Base-by-base conservation (phyloP, 2,797 vertebrate genomes). In the Chelonia mydas region DNA sequence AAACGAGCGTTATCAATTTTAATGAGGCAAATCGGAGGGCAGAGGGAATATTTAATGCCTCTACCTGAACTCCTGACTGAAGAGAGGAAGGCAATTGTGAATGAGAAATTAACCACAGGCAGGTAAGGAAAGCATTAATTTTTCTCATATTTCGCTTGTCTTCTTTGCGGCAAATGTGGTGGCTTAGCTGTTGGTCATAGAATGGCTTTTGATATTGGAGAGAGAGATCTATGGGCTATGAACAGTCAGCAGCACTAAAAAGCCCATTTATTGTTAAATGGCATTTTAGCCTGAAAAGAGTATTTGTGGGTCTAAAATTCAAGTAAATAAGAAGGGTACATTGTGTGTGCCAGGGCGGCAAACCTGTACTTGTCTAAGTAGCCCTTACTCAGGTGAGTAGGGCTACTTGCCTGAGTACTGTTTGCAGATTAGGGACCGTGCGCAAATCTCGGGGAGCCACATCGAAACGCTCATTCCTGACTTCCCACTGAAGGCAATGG, bases 1-100 rank as follows among this genome's bases (percentile, higher is more conserved):
- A 97, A 97, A 97, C 93, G 96, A 96, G 93, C 61, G 88, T 89
- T 98, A 96, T 98, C 97, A 97, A 94, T 98, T 97, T 97, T 97
- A 97, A 98, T 97, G 96, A 96, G 95, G 96, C 91, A 94, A 97
- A 96, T 87, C 87, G 83, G 95, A 94, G 96, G 95, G 93, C 95
- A 93, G 92, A 91, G 94, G 86, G 97, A 97, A 96, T 97, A 96
- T 96, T 97, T 96, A 92, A 97, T 96, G 95, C 91, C 94, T 50
- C 88, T 95, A 92, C 93, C 92, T 94, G 92, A 97, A 93, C 87
- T 91, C 91, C 68, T 0, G 1, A 93, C 82, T 51, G 54, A 61
- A 47, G 49, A 78, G 15, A 47, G 53, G 91, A 95, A 95, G 96
- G 90, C 74, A 93, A 86, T 68, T 57, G 87, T 96, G 89, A 92